A percentile compares a stretch with the other conserved stretches of the same genome.
Evolutionary conservation across 2,797 vertebrate species (phyloP).

Genomic region (Botia almorhae): DNA sequence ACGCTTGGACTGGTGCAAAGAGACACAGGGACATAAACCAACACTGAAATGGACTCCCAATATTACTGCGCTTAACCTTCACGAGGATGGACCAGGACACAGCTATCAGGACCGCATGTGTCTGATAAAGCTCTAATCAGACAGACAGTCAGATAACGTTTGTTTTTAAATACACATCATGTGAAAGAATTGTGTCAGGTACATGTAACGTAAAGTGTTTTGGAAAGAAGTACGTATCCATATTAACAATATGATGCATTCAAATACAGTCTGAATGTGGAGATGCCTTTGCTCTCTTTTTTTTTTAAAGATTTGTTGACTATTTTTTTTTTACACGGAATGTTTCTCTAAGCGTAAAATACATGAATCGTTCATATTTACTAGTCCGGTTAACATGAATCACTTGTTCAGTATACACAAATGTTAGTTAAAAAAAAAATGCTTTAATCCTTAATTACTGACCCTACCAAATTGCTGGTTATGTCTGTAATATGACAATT

Average conservation of each 20-base stretch:
- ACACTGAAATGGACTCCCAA: conserved; percentile 72
- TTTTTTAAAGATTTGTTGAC: neutral
- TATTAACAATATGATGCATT: conserved; percentile 40
- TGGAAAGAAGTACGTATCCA: conserved; percentile 70
- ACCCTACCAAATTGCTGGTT: neutral
- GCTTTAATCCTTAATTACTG: neutral
- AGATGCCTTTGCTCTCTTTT: conserved; percentile 26
- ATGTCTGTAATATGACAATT: neutral
- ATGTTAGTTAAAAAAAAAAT: neutral
- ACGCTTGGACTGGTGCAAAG: conserved; percentile 71
- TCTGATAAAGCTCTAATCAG: conserved; percentile 69
- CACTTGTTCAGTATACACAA: conserved; percentile 1
- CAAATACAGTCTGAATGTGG: conserved; percentile 14
- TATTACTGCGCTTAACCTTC: conserved; percentile 59
- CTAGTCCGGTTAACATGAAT: neutral
- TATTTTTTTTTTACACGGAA: conserved; percentile 8
- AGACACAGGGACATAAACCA: conserved; percentile 74
- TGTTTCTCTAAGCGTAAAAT: neutral
- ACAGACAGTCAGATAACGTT: conserved; percentile 64
- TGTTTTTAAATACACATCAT: conserved; percentile 70
- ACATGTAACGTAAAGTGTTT: conserved; percentile 64
- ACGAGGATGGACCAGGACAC: conserved; percentile 59
- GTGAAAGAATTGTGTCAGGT: conserved; percentile 70
- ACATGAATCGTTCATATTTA: neutral
- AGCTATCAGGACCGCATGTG: conserved; percentile 67